Evolutionary conservation across 2,888 invertebrate genomes (phyloP), one percentile per base, ranked within the genome.

Genomic region (Lepidocyrtinus sp.): DNA sequence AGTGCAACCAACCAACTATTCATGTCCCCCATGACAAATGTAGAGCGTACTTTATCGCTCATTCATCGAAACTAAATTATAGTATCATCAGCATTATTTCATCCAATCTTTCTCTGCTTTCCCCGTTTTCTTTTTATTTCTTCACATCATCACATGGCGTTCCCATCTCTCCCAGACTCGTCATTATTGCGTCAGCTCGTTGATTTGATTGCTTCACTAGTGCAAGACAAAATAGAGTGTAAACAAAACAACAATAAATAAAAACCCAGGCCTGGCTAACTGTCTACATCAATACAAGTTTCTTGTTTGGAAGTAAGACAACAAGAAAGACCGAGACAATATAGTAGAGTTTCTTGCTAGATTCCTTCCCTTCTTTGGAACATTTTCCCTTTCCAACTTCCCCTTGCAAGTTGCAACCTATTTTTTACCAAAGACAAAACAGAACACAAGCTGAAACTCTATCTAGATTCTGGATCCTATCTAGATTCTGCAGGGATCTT

Each of bases 221-320:
- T 36, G 24, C n/a, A 67, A 50, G 21, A 67, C 45, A 67, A 46
- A 64, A 55, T 55, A 70, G 9, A 69, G 67, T 19, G 25, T 5
- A 67, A 45, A 17, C 36, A 68, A 45, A 45, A 68, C 68, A 62
- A 62, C 62, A 67, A 67, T 67, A 67, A 67, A 67, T 62, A 62
- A n/a, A n/a, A n/a, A n/a, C n/a, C n/a, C n/a, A 55, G 62, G n/a
- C 45, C 46, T 50, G 36, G 25, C 55, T 70, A 70, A 70, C 46
- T 59, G 46, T 19, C 59, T 70, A 24, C 59, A 62, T 36, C 59
- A 22, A 62, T n/a, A 45, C 26, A 24, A 70, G 7, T 25, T 45
- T 1, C n/a, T n/a, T n/a, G n/a, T n/a, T n/a, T 19, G 45, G 19
- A 45, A 67, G 26, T 12, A 19, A 26, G n/a, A 24, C 5, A 64